Evolutionary conservation across 2,797 vertebrate genomes (phyloP), one percentile per base, ranked within the genome.

Genomic region (Bovichtus variegatus): DNA sequence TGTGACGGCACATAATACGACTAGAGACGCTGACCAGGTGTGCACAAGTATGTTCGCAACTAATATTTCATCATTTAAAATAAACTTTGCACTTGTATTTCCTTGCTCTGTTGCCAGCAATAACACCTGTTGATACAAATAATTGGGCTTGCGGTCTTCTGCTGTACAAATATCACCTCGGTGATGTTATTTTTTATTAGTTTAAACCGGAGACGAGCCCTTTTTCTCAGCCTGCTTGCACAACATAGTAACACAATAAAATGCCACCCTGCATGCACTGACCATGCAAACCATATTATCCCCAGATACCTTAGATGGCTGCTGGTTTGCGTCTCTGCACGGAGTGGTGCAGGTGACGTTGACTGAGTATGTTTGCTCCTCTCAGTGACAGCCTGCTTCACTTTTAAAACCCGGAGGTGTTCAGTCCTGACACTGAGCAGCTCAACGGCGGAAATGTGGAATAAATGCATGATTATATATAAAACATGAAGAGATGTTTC

Each of bases 321-420:
- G 34, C 40, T 6, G 1, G 31, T 15, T 59, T 38, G 43, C 3
- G 47, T 47, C 6, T 44, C 47, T 23, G 59, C 4, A 11, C 40
- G 55, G 73, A 55, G 21, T 58, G 4, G 2, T 66, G 31, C 65
- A 34, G 49, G 58, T 55, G 25, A 62, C 63, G 58, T 54, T 76
- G 64, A 54, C 55, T 4, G 64, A 76, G 57, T 29, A 6, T 60
- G 49, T 62, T 76, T 68, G 64, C 55, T 59, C 23, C 38, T 58
- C 43, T 49, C 67, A 38, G 34, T 38, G 41, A 43, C 64, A 53
- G 40, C 23, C 23, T 21, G 60, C 9, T 47, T 64, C 60, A 46
- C 41, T 18, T 67, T n/a, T 27, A 43, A 11, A 44, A n/a, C n/a
- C 27, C 27, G 23, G 43, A 49, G 13, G 7, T 1, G 18, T 49